These are phyloP conservation scores for Phalacrocorax pelagicus DNA, from an alignment of 2,113 vertebrate species.

Conservation along the genomic window DNA sequence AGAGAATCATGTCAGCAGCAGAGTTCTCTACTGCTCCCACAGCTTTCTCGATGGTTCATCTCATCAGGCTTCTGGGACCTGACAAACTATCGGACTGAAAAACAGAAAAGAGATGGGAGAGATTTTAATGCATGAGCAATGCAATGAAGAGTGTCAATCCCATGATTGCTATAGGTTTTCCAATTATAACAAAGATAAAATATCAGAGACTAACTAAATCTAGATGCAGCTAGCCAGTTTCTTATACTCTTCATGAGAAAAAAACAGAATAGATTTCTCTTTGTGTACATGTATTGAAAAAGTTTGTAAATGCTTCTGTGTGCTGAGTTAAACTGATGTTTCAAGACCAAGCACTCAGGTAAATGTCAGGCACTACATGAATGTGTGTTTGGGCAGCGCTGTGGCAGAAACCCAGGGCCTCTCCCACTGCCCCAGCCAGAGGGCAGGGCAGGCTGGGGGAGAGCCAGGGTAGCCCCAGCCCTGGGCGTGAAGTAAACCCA, in stretches of 20 bases:
- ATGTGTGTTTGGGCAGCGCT: fast-evolving
- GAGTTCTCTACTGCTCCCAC: background rate
- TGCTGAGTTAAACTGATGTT: background rate
- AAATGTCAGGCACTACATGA: background rate
- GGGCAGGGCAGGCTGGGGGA: background rate
- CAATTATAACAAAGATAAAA: background rate
- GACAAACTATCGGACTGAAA: background rate
- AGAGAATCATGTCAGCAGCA: background rate
- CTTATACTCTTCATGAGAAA: background rate
- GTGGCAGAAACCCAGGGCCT: background rate
- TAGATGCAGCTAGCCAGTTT: background rate
- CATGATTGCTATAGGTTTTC: background rate
- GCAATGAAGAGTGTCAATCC: background rate
- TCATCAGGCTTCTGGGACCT: background rate
- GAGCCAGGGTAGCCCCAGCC: background rate
- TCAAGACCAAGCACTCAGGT: background rate
- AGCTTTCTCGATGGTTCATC: background rate
- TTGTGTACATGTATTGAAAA: background rate
- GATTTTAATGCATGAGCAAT: background rate
- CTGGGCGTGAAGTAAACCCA: background rate
- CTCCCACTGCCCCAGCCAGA: background rate
- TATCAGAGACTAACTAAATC: background rate
- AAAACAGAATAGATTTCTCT: background rate
- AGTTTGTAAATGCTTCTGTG: background rate
- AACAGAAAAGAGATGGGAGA: background rate